Conservation (phyloP, 2,888 invertebrate species). For the Meiosimyza platycephala region DNA sequence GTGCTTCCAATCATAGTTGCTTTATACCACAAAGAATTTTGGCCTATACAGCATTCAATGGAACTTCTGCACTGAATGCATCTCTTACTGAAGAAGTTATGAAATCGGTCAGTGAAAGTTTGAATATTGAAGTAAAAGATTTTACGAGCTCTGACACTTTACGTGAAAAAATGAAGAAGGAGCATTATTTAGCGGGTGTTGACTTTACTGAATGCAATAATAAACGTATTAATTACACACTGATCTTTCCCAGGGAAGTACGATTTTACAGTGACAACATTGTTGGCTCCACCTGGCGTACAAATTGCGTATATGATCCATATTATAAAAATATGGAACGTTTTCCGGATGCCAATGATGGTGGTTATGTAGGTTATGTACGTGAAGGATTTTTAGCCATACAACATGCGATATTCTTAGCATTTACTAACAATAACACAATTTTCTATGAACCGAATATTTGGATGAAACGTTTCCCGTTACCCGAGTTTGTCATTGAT, state of each 20-base stretch:
- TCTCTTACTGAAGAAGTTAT: too few relatives aligned
- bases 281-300: slow-evolving; percentile 52
- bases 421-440: slow-evolving; percentile 61
- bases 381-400: slow-evolving; percentile 75
- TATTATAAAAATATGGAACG: slow-evolving; percentile 18
- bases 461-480: slow-evolving; percentile 52
- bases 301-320: slow-evolving; percentile 42
- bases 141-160: slow-evolving; percentile 40
- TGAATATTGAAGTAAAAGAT: slow-evolving; percentile 27
- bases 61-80: too few relatives aligned
- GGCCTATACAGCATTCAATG: slow-evolving; percentile 56
- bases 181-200: slow-evolving; percentile 51
- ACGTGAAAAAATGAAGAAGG: slow-evolving; percentile 29
- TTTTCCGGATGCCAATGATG: slow-evolving; percentile 60
- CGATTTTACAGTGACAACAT: slow-evolving; percentile 40
- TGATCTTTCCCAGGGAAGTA: slow-evolving; percentile 54
- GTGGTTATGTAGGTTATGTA: slow-evolving; percentile 68
- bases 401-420: slow-evolving; percentile 70
- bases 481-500: slow-evolving; percentile 72
- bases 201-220: slow-evolving; percentile 70
- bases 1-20: slow-evolving; percentile 29
- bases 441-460: too few relatives aligned
- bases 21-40: slow-evolving; percentile 48
- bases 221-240: slow-evolving; percentile 43
- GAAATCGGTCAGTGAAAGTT: background rate